Conservation (phyloP, 2,113 vertebrate species). For the Numida meleagris region DNA sequence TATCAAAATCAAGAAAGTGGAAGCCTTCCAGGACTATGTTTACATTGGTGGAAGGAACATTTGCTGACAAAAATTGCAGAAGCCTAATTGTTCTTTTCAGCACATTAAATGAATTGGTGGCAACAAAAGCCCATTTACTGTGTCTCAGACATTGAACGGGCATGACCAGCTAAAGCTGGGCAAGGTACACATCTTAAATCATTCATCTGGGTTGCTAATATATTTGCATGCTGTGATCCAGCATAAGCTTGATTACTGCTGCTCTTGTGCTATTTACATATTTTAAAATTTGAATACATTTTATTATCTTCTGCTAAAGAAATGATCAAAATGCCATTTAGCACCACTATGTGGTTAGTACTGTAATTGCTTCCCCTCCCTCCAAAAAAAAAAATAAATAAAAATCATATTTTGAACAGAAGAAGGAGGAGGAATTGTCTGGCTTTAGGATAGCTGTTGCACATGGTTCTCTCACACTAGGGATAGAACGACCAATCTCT, state of each 20-base stretch:
- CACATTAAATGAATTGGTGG: fast-evolving
- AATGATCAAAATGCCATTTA: neutral
- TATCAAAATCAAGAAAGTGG: neutral
- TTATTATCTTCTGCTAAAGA: neutral
- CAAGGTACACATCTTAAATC: neutral
- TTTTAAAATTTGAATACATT: neutral
- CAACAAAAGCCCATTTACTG: neutral
- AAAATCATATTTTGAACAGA: neutral
- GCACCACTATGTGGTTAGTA: conserved; percentile 57
- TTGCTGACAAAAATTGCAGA: neutral
- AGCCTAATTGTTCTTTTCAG: neutral
- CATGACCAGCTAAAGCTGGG: neutral
- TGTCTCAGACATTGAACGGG: neutral
- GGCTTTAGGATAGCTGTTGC: neutral
- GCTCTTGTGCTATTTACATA: neutral
- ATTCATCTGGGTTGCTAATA: neutral
- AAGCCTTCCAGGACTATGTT: neutral
- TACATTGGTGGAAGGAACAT: neutral
- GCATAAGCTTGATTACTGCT: neutral
- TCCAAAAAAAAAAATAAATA: neutral
- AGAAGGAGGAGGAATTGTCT: fast-evolving
- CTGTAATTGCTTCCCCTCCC: neutral
- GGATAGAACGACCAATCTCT: neutral
- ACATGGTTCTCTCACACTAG: neutral
- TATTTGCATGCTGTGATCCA: neutral